These are phyloP conservation scores for Carettochelys insculpta DNA, from an alignment of 2,113 vertebrate genomes.

Conservation along the genomic window DNA sequence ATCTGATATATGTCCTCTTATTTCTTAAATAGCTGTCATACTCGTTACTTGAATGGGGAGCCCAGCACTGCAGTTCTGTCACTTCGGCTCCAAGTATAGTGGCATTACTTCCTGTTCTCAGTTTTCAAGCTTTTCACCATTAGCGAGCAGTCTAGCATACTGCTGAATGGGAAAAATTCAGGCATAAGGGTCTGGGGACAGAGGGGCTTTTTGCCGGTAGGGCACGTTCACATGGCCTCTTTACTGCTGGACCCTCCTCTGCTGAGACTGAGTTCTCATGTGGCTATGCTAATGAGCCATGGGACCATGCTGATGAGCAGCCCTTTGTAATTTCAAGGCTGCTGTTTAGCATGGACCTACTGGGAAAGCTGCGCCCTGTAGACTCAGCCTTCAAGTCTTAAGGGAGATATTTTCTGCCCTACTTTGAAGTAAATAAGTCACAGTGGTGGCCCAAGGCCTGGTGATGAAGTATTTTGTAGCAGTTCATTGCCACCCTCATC, in stretches of 20 bases:
- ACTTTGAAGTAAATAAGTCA: neutral
- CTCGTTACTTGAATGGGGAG: neutral
- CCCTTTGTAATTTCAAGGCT: too few relatives aligned
- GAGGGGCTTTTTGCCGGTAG: too few relatives aligned
- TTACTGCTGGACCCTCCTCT: too few relatives aligned
- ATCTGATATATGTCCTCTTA: neutral
- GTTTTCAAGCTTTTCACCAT: constrained; percentile 23
- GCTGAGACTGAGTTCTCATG: too few relatives aligned
- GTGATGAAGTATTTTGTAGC: neutral
- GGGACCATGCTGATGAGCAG: too few relatives aligned
- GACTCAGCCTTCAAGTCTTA: too few relatives aligned
- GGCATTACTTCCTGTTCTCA: neutral
- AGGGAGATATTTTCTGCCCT: neutral
- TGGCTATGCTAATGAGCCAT: too few relatives aligned
- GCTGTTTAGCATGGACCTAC: too few relatives aligned
- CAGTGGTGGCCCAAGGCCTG: neutral
- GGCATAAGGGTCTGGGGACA: too few relatives aligned
- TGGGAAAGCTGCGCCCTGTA: too few relatives aligned
- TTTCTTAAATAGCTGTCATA: neutral
- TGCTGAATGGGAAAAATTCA: neutral
- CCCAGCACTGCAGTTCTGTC: neutral
- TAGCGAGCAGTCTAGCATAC: constrained; percentile 52
- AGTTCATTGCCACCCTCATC: neutral
- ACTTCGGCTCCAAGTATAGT: neutral
- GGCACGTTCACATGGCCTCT: too few relatives aligned